Evolutionary conservation across 2,888 invertebrate genomes (phyloP).

Genomic region (Marronus borbonicus): DNA sequence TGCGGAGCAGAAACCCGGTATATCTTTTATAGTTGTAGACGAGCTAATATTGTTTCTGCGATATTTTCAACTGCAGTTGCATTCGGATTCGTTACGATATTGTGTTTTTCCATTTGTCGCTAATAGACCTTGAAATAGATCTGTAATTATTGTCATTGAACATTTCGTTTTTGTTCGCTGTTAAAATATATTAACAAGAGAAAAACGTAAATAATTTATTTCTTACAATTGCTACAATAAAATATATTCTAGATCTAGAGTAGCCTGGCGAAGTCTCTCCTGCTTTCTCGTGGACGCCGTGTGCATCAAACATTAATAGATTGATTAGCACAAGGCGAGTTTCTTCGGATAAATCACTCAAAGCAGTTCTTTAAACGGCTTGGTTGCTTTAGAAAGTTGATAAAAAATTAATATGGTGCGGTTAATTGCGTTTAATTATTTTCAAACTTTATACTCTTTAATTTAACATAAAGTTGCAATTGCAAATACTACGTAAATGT

Average conservation of each 20-base stretch:
- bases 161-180: slow-evolving; percentile 14
- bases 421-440: no score
- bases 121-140: slow-evolving; percentile 29
- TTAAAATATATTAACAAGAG: slow-evolving; percentile 2
- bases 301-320: no score
- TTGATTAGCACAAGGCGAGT: no score
- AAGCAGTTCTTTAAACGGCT: no score
- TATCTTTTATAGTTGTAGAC: not conserved
- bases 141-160: slow-evolving; percentile 26
- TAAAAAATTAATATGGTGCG: no score
- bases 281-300: not conserved
- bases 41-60: slow-evolving; percentile 2
- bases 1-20: slow-evolving; percentile 18
- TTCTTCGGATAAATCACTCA: no score
- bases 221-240: not conserved
- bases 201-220: slow-evolving; percentile 8
- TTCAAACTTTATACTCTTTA: no score
- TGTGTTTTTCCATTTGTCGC: slow-evolving; percentile 3
- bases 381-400: no score
- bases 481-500: no score
- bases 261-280: not conserved
- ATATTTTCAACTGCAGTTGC: slow-evolving; percentile 5
- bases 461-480: no score
- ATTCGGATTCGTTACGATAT: slow-evolving; percentile 5
- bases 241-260: not conserved